Base-by-base conservation (phyloP, 2,888 invertebrate species). In the Seladonia tumulorum region DNA sequence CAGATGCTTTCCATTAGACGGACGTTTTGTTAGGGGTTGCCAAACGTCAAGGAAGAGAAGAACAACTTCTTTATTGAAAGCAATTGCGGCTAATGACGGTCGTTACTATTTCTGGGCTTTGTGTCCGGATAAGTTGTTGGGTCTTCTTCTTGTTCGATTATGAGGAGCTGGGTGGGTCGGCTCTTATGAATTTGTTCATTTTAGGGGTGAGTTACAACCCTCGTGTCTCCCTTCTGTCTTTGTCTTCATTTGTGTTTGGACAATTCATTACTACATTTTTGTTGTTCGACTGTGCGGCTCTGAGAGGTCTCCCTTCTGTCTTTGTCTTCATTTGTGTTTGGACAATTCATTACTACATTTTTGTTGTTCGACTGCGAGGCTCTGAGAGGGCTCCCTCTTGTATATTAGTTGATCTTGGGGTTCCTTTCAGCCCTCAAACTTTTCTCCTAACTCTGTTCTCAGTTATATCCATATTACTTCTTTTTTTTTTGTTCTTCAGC, bases 51-150 rank as follows among this genome's bases (percentile, higher is more conserved):
- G 12, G 42, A 70, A n/a, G 12, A 42, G n/a, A 70, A 39, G n/a
- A 29, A 63, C 63, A 63, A 63, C 63, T 63, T 63, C 63, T 35
- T 63, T 63, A 63, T 63, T 63, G 63, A 63, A 63, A 25, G 63
- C 29, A 63, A 63, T 63, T 18, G 63, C 18, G 63, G 16, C 18
- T 63, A 63, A 63, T 25, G 63, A 63, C 18, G 16, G 18, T 63
- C 29, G 63, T 63, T 63, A 16, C 29, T 29, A 63, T 29, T 29
- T 16, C 8, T 63, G 8, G 8, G 29, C 29, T 63, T 25, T 35
- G 63, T 35, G 18, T 18, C 5, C 0, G 29, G 63, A 63, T 16
- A 18, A 29, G 16, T 63, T 8, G 16, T 16, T 25, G 5, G 7
- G 5, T 63, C 7, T 63, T 18, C 18, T 63, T 29, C 8, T 29